Percentiles rank a stretch among this genome's conserved stretches.
These are phyloP conservation scores for Meandrusa payeni DNA, from an alignment of 2,888 invertebrate genomes.

Conservation along the genomic window DNA sequence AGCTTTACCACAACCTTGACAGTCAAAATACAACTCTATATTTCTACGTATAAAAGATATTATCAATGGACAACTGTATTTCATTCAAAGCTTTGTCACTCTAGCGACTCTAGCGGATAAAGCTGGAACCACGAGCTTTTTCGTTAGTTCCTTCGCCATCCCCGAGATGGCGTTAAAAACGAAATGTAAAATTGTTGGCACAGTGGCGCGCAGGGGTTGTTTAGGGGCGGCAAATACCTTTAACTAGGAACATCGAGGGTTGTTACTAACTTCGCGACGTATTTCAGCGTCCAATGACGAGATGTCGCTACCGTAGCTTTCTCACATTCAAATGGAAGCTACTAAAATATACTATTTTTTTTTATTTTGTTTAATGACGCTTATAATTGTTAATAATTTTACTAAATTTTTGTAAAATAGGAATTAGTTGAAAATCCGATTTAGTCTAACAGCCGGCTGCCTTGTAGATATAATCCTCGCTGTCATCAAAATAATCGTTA, in stretches of 20 bases:
- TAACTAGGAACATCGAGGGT: slow-evolving; percentile 34
- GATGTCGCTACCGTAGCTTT: slow-evolving; percentile 43
- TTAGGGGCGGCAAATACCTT: slow-evolving; percentile 46
- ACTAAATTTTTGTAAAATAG: no score
- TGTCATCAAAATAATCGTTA: no score
- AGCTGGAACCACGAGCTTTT: slow-evolving; percentile 59
- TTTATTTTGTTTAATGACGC: no score
- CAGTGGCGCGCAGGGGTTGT: slow-evolving; percentile 36
- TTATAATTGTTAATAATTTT: no score
- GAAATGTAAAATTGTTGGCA: slow-evolving; percentile 39
- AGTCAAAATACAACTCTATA: slow-evolving; percentile 50
- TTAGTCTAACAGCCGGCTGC: no score
- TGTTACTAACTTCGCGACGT: slow-evolving; percentile 27
- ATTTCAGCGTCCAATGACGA: slow-evolving; percentile 33
- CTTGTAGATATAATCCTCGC: no score
- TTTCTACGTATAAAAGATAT: slow-evolving; percentile 33
- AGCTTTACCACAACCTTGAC: slow-evolving; percentile 37
- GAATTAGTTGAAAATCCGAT: no score
- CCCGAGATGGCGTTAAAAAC: slow-evolving; percentile 62
- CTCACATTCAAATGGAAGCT: no score
- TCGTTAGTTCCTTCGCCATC: slow-evolving; percentile 57
- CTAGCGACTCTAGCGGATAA: slow-evolving; percentile 53
- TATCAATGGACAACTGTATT: slow-evolving; percentile 37
- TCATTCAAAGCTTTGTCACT: slow-evolving; percentile 69
- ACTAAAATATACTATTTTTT: no score